Conservation (phyloP, 2,797 vertebrate species). For the Thripadectes ignobilis region DNA sequence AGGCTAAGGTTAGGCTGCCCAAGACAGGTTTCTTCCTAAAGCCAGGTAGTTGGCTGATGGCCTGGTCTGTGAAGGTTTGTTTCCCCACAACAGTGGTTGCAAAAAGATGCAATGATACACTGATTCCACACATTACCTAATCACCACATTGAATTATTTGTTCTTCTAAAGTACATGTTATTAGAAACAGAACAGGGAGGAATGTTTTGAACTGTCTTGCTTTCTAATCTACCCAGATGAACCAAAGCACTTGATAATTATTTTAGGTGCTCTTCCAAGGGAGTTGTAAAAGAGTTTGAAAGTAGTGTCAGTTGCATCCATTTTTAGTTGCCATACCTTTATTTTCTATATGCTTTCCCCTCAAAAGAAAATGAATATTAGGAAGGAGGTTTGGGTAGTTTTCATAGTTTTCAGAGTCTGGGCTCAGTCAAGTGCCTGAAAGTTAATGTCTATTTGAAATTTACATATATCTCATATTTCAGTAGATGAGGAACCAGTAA, state of each 20-base stretch:
- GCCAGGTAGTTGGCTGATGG: neutral
- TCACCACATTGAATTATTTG: neutral
- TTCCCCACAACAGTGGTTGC: neutral
- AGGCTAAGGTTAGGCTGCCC: neutral
- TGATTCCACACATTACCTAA: neutral
- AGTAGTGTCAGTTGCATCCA: neutral
- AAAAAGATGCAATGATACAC: neutral
- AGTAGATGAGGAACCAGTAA: neutral
- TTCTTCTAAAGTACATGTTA: conserved; percentile 13
- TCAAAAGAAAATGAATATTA: neutral
- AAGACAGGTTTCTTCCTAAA: neutral
- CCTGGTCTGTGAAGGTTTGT: neutral
- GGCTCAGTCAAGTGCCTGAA: neutral
- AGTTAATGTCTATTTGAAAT: neutral
- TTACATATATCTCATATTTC: neutral
- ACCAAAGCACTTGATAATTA: neutral
- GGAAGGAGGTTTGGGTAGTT: neutral
- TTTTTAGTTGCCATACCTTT: neutral
- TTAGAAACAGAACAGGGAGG: conserved; percentile 32
- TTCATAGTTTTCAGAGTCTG: neutral
- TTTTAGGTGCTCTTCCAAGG: neutral
- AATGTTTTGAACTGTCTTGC: neutral
- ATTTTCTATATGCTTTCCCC: neutral
- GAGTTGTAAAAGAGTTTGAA: neutral
- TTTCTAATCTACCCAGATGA: neutral